Base-by-base conservation (phyloP, 2,888 invertebrate genomes). In the Lepetodrilus schrolli region DNA sequence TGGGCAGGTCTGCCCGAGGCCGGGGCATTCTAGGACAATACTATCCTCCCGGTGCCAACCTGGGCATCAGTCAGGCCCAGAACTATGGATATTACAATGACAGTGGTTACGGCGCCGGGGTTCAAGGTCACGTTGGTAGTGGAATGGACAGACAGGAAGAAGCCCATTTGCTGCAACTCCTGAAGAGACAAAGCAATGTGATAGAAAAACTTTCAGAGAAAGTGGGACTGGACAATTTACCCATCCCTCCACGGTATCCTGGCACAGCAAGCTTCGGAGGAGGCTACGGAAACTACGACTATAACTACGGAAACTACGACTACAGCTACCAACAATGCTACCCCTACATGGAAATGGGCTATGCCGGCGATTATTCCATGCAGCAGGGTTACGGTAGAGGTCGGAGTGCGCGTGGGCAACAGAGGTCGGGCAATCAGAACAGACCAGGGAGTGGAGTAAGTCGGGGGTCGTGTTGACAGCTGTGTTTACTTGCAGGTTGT, bases 11-110 rank as follows among this genome's bases (percentile, higher is more conserved):
- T 48, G 48, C 20, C 17, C 17, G 58, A 34, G 58, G 58, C 30
- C 23, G 58, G 26, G 58, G 58, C 58, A 58, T 58, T 58, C 58
- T 58, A 1, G 58, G 58, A 58, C 58, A 58, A 17, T 58, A 58
- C 34, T 58, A 58, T 34, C 58, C 58, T 34, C 58, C 58, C n/a
- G 58, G 58, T 10, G 30, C 58, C 26, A 58, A 58, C 30, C 13
- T 58, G n/a, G 58, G 58, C 13, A 17, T 17, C 43, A 17, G 21
- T 21, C 58, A 58, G 17, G 58, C 58, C 58, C 30, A 23, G 34
- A 34, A 34, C 5, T 58, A 58, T n/a, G 58, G 58, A 30, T 58
- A 58, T 34, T 58, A 26, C 34, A 30, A 30, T 17, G 58, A 58
- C 34, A 34, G 58, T 8, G 58, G 58, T 10, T 23, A 30, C 30